phyloP scores from a whole-genome alignment of 2,888 invertebrate genomes.

The Cistogaster globosa region DNA sequence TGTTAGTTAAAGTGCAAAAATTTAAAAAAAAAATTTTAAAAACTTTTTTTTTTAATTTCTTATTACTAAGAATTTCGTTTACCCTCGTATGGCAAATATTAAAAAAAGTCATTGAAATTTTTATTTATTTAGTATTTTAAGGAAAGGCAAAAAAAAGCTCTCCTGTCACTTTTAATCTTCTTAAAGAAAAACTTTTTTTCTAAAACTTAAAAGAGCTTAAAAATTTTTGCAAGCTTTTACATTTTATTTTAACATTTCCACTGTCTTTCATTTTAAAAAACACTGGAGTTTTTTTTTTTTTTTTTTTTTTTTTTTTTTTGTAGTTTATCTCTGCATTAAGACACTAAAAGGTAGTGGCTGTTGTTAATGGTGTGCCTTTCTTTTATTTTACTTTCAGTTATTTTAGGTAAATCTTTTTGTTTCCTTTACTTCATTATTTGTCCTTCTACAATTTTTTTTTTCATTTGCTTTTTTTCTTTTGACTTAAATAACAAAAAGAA shows the following conservation, averaged over 20 bases:
- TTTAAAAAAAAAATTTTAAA: no score
- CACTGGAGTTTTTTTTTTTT: no score
- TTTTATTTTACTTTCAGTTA: neutral
- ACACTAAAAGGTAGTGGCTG: neutral
- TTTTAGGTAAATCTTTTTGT: slow-evolving; percentile 20
- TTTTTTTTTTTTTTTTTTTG: neutral
- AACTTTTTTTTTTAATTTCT: no score
- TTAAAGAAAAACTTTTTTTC: neutral
- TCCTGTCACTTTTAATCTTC: no score
- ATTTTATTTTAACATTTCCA: neutral
- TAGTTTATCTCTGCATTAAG: neutral
- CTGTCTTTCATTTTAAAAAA: neutral
- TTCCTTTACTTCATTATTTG: slow-evolving; percentile 21
- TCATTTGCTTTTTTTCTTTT: neutral
- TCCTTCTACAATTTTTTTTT: neutral
- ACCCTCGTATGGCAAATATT: no score
- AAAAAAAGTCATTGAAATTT: no score
- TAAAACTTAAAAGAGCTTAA: neutral
- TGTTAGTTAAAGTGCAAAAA: no score
- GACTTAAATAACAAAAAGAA: neutral
- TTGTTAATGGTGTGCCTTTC: neutral
- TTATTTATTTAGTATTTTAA: no score
- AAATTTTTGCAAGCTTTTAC: neutral
- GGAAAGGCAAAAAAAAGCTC: no score
- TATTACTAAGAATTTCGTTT: no score